Base-by-base conservation (phyloP, 2,888 invertebrate species). In the Lathronympha strigana region DNA sequence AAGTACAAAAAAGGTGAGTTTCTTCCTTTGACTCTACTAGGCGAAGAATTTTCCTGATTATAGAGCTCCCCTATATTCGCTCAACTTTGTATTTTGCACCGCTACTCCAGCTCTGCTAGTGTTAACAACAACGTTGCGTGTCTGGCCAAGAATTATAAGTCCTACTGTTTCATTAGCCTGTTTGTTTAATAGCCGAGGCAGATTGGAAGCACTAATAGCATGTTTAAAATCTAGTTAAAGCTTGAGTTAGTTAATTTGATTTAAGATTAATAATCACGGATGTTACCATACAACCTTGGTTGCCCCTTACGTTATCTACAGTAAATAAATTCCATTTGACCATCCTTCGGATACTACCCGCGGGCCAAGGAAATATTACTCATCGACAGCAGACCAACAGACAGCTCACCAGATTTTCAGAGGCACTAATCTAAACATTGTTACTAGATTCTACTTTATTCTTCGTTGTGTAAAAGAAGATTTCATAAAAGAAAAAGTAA, bases 81-180 rank as follows among this genome's bases (percentile, higher is more conserved):
- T 57, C 45, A 15, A 40, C 51, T 61, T 63, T 70, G 68, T 54
- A 23, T 61, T 67, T 67, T 40, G 28, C 28, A 33, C 53, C 54
- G 55, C 63, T 66, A 69, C 70, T 73, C 71, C 72, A 71, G 63
- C 68, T 55, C 72, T 71, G 63, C 68, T 55, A 63, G 72, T 69
- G 73, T 72, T 73, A 74, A 73, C 71, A 63, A 61, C 61, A 47
- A 71, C 72, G 72, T 76, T 67, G 68, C 72, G 69, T 71, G 73
- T 71, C 70, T 61, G 69, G 63, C 66, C 55, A 57, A 68, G 61
- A 58, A 53, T 45, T 53, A 66, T 61, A 40, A 54, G 47, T 43
- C 15, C 55, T 28, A 60, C 51, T 45, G 61, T 61, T 68, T 61
- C 61, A 66, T 69, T 66, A 57, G 53, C 60, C 57, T 21, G 38